Evolutionary conservation across 2,797 vertebrate genomes (phyloP), one percentile per base, ranked within the genome.

Genomic region (Sebastes baramenuke): DNA sequence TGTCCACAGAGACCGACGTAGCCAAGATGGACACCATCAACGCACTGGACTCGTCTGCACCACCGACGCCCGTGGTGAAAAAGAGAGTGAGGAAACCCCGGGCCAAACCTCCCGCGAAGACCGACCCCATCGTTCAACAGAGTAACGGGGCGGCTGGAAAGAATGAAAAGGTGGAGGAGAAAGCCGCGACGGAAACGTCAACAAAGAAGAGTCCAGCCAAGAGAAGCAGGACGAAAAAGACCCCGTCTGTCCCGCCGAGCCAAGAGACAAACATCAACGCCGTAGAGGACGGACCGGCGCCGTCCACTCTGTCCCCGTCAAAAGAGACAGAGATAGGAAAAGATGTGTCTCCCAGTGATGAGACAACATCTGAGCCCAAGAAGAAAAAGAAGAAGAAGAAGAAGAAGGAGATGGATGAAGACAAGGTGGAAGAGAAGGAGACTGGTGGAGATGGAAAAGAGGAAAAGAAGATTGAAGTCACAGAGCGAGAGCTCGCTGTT

Each of bases 21-120:
- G 87, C 66, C 76, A 96, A 95, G 87, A 94, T 96, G 86, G 94
- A 95, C 30, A 81, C 67, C 77, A 87, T 95, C 49, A 82, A 91
- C 9, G 75, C 92, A 9, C 85, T 95, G 49, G 82, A 82, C 58
- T 56, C 86, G 0, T 72, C 79, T 18, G 1, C 67, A 1, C 72
- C 82, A 1, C 46, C 60, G 36, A 14, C 36, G 14, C 71, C 77
- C 6, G 76, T n/a, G 2, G 76, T 24, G 2, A 90, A 84, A 77
- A 79, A 81, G 24, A 81, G 79, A 69, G 89, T 86, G 46, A 89
- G 90, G 72, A 94, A 93, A 67, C 71, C 93, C 24, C 80, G 76
- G 22, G 85, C 89, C 0, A 94, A 91, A 61, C 71, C 89, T 55
- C 32, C 67, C 0, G 2, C 64, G 1, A 88, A 91, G 71, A 14